phyloP scores from a whole-genome alignment of 2,797 vertebrate species.

The Acrocephalus scirpaceus region DNA sequence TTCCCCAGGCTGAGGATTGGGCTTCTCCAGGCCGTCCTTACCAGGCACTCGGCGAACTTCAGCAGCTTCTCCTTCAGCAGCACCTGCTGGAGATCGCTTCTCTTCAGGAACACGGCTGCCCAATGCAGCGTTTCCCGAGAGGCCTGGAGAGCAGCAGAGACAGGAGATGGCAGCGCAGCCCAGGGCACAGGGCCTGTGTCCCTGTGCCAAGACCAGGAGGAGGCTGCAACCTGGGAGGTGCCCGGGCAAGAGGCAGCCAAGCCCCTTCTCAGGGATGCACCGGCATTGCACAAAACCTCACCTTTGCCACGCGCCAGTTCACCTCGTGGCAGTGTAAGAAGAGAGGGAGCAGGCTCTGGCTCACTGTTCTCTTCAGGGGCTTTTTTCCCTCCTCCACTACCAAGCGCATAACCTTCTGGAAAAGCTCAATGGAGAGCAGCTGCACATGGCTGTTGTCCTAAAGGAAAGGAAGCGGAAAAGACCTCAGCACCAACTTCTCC shows the following conservation, averaged over 20 bases:
- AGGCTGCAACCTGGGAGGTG: rapidly evolving
- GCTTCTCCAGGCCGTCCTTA: not conserved
- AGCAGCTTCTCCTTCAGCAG: rapidly evolving
- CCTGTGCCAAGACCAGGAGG: too few relatives aligned
- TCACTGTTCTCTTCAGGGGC: not conserved
- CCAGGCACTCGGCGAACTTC: not conserved
- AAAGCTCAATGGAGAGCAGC: not conserved
- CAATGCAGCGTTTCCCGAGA: not conserved
- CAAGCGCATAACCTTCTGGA: not conserved
- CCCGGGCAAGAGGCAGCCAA: not conserved
- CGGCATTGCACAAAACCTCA: not conserved
- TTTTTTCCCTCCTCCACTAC: not conserved
- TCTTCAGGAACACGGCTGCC: not conserved
- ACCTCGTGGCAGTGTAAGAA: not conserved
- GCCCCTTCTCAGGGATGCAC: rapidly evolving
- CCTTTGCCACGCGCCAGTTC: rapidly evolving
- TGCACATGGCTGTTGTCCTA: not conserved
- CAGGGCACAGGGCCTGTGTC: rapidly evolving
- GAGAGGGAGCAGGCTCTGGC: not conserved
- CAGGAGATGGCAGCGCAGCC: rapidly evolving
- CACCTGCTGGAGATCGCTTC: not conserved
- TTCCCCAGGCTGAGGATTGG: not conserved
- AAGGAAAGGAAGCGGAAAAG: not conserved
- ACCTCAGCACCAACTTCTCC: not conserved
- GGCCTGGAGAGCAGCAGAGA: not conserved